Percentiles rank a stretch among this genome's conserved stretches.
Conservation (phyloP, 2,113 vertebrate genomes). For the Phyllostomus discolor region DNA sequence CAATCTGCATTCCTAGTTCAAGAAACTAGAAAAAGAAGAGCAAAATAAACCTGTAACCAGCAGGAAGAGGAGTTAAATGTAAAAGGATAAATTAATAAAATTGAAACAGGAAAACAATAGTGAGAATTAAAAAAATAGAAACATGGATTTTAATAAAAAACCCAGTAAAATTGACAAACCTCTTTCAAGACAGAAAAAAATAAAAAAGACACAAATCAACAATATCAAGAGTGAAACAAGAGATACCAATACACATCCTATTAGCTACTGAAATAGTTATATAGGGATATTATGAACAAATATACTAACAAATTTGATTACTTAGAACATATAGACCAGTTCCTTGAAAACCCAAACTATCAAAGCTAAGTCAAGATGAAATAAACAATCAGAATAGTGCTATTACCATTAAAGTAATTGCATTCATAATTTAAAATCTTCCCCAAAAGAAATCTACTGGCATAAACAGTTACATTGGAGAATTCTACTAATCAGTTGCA, state of each 20-base stretch:
- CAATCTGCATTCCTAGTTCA: not conserved
- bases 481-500: not conserved
- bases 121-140: not conserved
- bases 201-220: not conserved
- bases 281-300: not conserved
- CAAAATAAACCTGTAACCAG: too few relatives aligned
- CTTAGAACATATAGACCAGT: not conserved
- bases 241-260: not conserved
- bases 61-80: too few relatives aligned
- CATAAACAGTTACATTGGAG: not conserved
- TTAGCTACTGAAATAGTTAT: not conserved
- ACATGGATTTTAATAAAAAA: not conserved
- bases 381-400: not conserved
- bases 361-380: not conserved
- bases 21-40: not conserved
- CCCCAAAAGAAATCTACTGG: not conserved
- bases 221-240: not conserved
- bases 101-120: not conserved
- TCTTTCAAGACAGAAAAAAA: not conserved
- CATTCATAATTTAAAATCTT: not conserved
- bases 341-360: not conserved
- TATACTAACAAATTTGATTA: not conserved
- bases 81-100: not conserved
- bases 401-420: not conserved
- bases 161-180: not conserved